Evolutionary conservation across 2,797 vertebrate species (phyloP), one percentile per base, ranked within the genome.

Genomic region (Alfaro cultratus): DNA sequence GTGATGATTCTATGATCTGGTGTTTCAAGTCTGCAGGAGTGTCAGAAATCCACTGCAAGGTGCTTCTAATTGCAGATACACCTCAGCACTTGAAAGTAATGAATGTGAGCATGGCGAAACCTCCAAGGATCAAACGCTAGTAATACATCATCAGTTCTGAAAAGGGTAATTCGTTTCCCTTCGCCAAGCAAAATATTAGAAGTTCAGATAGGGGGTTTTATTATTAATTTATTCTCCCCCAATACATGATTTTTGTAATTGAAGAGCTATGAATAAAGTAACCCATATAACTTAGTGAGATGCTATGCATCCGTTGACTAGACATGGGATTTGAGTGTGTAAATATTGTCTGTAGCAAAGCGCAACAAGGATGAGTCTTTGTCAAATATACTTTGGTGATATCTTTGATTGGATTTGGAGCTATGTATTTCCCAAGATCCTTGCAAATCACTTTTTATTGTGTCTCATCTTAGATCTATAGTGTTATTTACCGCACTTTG

Each of bases 71-170:
- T 95, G 95, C 94, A 94, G 95, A 95, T 95, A 94, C 95, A 96
- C 95, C 95, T 95, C 94, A 94, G 94, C 93, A 95, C 95, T 96
- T 96, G 95, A 95, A 96, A 95, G 95, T 96, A 96, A 96, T 95
- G 95, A 96, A 95, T 95, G 94, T 94, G 94, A 96, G 95, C 95
- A 92, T 87, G 93, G 93, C 85, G 87, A 95, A 95, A 94, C 95
- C 95, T 95, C 95, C 67, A 93, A 95, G 95, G 95, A 95, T 95
- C 95, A 95, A 95, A 95, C 94, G 93, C 94, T 95, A 95, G 95
- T 95, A 95, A 95, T 95, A 95, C 93, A 95, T 95, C 95, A 95
- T 95, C 95, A 95, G 92, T 95, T 94, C 93, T 95, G 95, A 95
- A 95, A 95, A 95, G 95, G 95, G 95, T 95, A 95, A 95, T 95